A percentile compares a stretch with the other conserved stretches of the same genome.
phyloP scores from a whole-genome alignment of 2,888 invertebrate genomes.

The Stomorhina lunata region DNA sequence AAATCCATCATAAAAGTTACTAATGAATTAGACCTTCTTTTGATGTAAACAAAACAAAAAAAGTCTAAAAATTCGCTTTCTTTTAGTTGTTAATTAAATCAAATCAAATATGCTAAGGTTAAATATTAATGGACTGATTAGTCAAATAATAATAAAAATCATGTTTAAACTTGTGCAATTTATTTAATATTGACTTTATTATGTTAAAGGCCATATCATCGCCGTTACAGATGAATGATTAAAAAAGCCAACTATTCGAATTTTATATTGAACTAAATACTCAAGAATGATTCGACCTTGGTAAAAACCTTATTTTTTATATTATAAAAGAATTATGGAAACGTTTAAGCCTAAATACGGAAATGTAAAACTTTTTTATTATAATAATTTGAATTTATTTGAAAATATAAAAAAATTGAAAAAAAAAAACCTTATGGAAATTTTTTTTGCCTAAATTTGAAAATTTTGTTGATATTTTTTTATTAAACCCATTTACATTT shows the following conservation, averaged over 20 bases:
- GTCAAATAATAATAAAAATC: neutral
- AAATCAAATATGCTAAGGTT: neutral
- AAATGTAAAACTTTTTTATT: neutral
- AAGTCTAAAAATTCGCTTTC: neutral
- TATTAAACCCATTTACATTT: no score
- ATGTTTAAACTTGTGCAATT: neutral
- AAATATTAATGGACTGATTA: neutral
- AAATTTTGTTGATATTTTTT: no score
- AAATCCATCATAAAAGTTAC: neutral
- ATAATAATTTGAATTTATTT: no score
- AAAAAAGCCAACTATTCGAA: neutral
- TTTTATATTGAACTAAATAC: neutral
- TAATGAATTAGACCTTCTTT: constrained; percentile 13
- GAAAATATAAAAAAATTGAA: no score
- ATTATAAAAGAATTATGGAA: neutral
- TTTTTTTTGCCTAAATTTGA: no score
- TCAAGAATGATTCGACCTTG: constrained; percentile 11
- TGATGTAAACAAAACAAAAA: neutral
- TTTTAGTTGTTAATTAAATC: neutral
- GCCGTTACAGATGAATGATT: constrained; percentile 35
- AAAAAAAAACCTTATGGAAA: no score
- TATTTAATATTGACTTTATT: constrained; percentile 2
- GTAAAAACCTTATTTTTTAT: neutral
- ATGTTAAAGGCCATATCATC: constrained; percentile 46
- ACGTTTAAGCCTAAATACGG: neutral